phyloP scores from a whole-genome alignment of 2,888 invertebrate genomes.

The Idaea straminata region DNA sequence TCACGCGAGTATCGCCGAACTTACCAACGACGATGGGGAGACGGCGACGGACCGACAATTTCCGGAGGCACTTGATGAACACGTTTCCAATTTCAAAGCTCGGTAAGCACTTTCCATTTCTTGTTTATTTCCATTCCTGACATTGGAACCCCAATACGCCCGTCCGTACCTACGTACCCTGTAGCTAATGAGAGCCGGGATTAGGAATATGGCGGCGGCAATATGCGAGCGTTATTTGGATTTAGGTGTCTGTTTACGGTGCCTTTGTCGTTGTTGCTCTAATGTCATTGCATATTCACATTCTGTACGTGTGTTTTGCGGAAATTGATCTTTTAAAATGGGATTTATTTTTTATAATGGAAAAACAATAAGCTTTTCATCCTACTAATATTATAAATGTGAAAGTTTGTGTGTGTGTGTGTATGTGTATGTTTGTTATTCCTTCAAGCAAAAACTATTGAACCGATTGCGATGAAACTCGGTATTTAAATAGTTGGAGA shows the following conservation, averaged over 20 bases:
- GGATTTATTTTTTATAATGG: not conserved
- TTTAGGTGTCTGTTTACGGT: not conserved
- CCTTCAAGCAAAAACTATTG: no score
- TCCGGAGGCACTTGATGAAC: constrained; percentile 65
- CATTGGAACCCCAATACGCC: constrained; percentile 21
- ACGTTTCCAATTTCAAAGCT: constrained; percentile 74
- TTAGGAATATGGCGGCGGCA: constrained; percentile 16
- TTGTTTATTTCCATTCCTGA: constrained; percentile 52
- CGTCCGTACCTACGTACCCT: constrained; percentile 14
- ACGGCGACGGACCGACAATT: constrained; percentile 61
- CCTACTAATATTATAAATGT: no score
- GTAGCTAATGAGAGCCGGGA: constrained; percentile 27
- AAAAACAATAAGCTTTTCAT: not conserved
- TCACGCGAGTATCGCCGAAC: constrained; percentile 54
- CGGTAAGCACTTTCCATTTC: constrained; percentile 65
- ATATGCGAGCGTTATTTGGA: constrained; percentile 6
- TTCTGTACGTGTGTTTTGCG: not conserved
- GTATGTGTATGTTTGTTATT: no score
- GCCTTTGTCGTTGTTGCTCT: not conserved
- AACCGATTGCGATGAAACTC: no score
- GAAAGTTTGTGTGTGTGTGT: no score
- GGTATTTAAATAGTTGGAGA: no score
- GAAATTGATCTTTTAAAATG: not conserved
- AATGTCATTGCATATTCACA: not conserved
- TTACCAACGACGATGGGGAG: constrained; percentile 12